Conservation (phyloP, 2,113 vertebrate species). For the Coregonus clupeaformis region DNA sequence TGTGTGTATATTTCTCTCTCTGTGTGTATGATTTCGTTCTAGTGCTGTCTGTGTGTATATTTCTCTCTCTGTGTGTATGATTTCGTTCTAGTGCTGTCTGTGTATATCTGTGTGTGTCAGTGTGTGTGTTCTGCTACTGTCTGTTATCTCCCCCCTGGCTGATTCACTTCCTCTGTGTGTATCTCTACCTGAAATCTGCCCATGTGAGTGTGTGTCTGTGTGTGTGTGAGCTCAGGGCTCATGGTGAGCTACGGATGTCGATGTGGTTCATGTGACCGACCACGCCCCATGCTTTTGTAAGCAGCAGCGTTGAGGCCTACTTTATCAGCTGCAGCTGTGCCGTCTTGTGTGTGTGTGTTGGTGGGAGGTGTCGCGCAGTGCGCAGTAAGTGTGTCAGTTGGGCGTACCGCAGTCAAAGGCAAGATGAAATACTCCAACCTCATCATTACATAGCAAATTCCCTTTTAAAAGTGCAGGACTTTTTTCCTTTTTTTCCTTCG, state of each 20-base stretch:
- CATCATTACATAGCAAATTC: conserved; percentile 69
- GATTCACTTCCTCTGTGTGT: not conserved
- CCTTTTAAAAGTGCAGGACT: conserved; percentile 49
- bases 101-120: not conserved
- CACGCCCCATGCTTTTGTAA: not conserved
- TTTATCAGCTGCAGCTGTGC: conserved; percentile 15
- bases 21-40: not conserved
- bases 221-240: not conserved
- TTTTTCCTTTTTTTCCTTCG: conserved; percentile 4
- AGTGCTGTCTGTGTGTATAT: too few relatives aligned
- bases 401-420: conserved; percentile 44
- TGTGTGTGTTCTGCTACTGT: not conserved
- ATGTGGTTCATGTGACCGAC: not conserved
- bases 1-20: not conserved
- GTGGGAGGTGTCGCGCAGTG: conserved; percentile 19
- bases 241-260: not conserved
- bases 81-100: not conserved
- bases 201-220: not conserved
- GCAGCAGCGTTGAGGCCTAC: conserved; percentile 4
- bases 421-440: conserved; percentile 68
- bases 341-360: not conserved
- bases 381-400: conserved; percentile 67
- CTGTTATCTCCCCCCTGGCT: not conserved
- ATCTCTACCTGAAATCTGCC: conserved; percentile 9
- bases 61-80: too few relatives aligned